Base-by-base conservation (phyloP, 1,140 invertebrate genomes). In the Drosophila funebris region DNA sequence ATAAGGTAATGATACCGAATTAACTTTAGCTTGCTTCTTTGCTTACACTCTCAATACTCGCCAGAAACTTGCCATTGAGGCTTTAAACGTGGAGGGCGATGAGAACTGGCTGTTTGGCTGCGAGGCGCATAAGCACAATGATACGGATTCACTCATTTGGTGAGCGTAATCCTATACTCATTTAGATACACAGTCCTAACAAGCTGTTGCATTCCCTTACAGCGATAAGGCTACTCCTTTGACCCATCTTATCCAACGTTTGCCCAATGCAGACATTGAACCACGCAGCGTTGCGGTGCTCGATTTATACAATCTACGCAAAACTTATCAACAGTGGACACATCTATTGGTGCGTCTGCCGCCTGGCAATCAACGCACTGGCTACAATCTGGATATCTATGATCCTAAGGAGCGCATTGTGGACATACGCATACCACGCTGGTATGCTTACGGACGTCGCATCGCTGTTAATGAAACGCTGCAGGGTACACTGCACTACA, bases 61-160 rank as follows among this genome's bases (percentile, higher is more conserved):
- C 4, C 16, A 74, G 33, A 87, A 88, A 44, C 50, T 76, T 9
- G 60, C 78, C 24, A 76, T 87, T 31, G 83, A 87, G 39, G 79
- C 69, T 0, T 9, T 88, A 1, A 95, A 95, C 90, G 92, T 96
- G 5, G 93, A 94, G 72, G 37, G 43, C 22, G 92, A 93, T 14
- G 93, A 92, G 43, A 94, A 96, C 73, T 96, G 96, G 96, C 87
- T 96, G 14, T 96, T 95, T 84, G 94, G 94, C 14, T 97, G 96
- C 87, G 93, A 93, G 29, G 94, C 95, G 4, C 93, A 93, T 44
- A 90, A 84, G 9, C 79, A 93, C 13, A 87, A 73, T 13, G 44
- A 93, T 3, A 16, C 44, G 0, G 33, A 46, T 2, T 37, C 24
- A 14, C 24, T 29, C 5, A 14, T 14, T 14, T 61, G 57, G 57